A percentile compares a stretch with the other conserved stretches of the same genome.
These are phyloP conservation scores for Cephonodes hylas DNA, from an alignment of 2,888 invertebrate genomes.

Conservation along the genomic window DNA sequence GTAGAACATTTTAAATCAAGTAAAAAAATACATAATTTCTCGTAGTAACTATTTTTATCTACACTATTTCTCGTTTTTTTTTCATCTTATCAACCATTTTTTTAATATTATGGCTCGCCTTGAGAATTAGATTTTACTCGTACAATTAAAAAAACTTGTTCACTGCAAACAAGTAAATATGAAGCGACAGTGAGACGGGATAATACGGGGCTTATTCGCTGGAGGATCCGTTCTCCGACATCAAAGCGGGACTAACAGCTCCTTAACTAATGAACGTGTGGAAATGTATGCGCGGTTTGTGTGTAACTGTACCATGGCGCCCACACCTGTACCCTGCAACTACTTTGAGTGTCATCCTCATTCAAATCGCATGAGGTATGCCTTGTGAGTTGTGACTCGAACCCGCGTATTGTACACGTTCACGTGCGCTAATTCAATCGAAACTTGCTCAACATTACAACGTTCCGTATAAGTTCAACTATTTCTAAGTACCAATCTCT, in stretches of 20 bases:
- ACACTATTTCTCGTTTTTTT: too few relatives aligned
- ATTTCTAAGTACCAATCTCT: too few relatives aligned
- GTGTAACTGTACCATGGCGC: not conserved
- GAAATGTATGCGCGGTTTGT: conserved; percentile 2
- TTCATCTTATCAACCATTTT: too few relatives aligned
- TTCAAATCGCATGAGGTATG: not conserved
- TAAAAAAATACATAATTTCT: too few relatives aligned
- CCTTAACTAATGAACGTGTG: conserved; percentile 1
- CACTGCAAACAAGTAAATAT: not conserved
- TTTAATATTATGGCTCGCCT: too few relatives aligned
- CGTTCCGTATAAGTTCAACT: too few relatives aligned
- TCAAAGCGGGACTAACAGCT: not conserved
- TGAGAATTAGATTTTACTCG: too few relatives aligned
- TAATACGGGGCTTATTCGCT: not conserved
- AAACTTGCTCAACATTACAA: conserved; percentile 7
- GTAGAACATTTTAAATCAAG: too few relatives aligned
- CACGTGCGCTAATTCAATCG: not conserved
- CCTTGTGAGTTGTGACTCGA: not conserved
- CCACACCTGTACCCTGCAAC: not conserved
- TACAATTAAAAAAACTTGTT: not conserved
- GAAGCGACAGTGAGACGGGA: too few relatives aligned
- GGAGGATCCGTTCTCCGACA: not conserved
- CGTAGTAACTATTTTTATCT: too few relatives aligned
- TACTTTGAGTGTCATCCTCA: not conserved
- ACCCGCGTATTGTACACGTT: not conserved